Evolutionary conservation across 2,113 vertebrate species (phyloP), one percentile per base, ranked within the genome.

Genomic region (Ancistrus triradiatus): DNA sequence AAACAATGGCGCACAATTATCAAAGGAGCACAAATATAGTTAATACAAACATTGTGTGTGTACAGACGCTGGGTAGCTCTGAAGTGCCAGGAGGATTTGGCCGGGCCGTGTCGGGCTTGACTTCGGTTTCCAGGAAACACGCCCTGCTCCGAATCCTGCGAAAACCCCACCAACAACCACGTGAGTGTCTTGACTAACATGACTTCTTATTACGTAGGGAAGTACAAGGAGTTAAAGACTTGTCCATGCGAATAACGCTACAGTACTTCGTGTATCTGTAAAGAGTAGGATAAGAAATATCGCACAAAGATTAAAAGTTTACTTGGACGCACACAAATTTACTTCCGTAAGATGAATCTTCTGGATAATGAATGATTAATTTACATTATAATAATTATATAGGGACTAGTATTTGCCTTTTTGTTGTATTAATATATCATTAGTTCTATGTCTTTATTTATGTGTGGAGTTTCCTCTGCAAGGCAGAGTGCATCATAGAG

Each of bases 21-120:
- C n/a, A n/a, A n/a, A n/a, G n/a, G n/a, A n/a, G n/a, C n/a, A n/a
- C n/a, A n/a, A n/a, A n/a, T n/a, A n/a, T n/a, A n/a, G n/a, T n/a
- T n/a, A n/a, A n/a, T n/a, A n/a, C 27, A 31, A 31, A 31, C 3
- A 31, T 31, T 61, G 44, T 61, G 27, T 40, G 27, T 35, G 18
- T n/a, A 13, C 24, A 95, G 93, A 72, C 90, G 68, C 79, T 91
- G 76, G n/a, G 77, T 91, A 70, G 89, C 90, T 0, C 79, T 95
- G 76, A 92, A 91, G 86, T 91, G 86, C 62, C 93, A 95, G 84
- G 92, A 93, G 75, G 93, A 95, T 75, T 80, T 95, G 85, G 92
- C 75, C 85, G 87, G 75, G 92, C 90, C 0, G 71, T 93, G 77
- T 78, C 90, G 77, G 81, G 81, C 35, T 66, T 91, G 80, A 83